Base-by-base conservation (phyloP, 2,888 invertebrate species). In the Tachystola acroxantha region DNA sequence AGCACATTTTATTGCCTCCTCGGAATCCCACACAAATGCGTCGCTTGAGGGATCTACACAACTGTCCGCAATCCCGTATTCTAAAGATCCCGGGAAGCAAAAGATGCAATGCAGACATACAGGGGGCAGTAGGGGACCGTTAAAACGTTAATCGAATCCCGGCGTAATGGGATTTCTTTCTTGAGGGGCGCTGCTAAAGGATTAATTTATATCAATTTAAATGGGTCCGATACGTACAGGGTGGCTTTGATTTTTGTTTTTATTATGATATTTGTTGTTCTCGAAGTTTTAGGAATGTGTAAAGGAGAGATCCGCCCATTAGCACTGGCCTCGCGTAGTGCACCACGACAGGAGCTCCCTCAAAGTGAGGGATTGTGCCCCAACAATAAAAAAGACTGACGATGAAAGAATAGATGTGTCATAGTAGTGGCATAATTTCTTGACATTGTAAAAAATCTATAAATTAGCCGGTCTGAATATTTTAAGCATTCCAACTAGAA, bases 121-220 rank as follows among this genome's bases (percentile, higher is more conserved):
- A 58, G 53, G 57, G 64, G 56, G 50, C 46, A 47, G 45, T 49
- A 43, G 42, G 45, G 45, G 46, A 45, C 70, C 53, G 75, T 70
- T 82, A 76, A 81, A 80, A 78, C 81, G 84, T 84, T 85, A 85
- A 86, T 86, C 85, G 85, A 82, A 82, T 82, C 77, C 71, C 66
- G 62, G 69, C 70, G 63, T 84, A 84, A 86, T 85, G 82, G 85
- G 81, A 85, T 85, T 86, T 86, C 85, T 86, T 86, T 86, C 86
- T 85, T 81, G 77, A 76, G 80, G 82, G 81, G 78, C 70, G 68
- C 70, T 59, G 78, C 74, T 69, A 82, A 85, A 84, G 85, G 85
- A 86, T 86, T 86, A 84, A 86, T 86, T 84, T 85, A 82, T 85
- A 85, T 85, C 85, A 84, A 85, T 85, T 84, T 82, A 81, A 84